A percentile compares a stretch with the other conserved stretches of the same genome.
Conservation (phyloP, 2,888 invertebrate species). For the Agrotis segetum region DNA sequence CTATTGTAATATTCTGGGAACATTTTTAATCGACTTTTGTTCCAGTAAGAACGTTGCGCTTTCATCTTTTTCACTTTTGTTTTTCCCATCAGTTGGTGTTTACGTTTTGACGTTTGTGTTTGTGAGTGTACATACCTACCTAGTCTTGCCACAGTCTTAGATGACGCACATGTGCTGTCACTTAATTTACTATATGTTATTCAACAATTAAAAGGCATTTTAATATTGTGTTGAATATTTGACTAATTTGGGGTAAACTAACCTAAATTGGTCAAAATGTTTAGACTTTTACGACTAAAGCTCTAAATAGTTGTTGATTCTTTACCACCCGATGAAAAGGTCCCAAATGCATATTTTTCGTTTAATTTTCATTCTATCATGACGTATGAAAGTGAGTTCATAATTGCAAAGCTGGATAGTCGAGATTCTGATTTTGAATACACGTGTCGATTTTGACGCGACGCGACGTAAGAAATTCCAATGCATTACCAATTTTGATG, state of each 20-base stretch:
- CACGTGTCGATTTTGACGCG: not conserved
- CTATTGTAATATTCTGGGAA: constrained; percentile 66
- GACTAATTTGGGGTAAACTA: not conserved
- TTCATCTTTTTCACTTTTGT: constrained; percentile 82
- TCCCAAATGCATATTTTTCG: no score
- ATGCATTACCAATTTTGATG: not conserved
- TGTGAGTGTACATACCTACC: constrained; percentile 29
- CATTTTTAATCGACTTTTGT: constrained; percentile 65
- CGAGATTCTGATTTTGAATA: not conserved
- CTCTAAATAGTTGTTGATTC: not conserved
- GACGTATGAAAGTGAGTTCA: not conserved
- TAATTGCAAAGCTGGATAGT: not conserved
- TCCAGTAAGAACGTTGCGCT: constrained; percentile 69
- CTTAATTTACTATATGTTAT: not conserved
- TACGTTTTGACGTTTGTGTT: constrained; percentile 46
- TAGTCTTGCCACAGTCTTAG: not conserved
- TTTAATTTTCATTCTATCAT: not conserved
- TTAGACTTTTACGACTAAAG: not conserved
- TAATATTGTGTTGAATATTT: no score
- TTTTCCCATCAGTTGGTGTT: constrained; percentile 65
- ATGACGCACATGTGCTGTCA: not conserved
- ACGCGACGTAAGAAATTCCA: not conserved
- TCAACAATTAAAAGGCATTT: not conserved
- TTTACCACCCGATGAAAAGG: not conserved
- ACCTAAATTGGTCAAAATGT: not conserved